Conservation (phyloP, 2,113 vertebrate genomes). For the Climacteris rufus region DNA sequence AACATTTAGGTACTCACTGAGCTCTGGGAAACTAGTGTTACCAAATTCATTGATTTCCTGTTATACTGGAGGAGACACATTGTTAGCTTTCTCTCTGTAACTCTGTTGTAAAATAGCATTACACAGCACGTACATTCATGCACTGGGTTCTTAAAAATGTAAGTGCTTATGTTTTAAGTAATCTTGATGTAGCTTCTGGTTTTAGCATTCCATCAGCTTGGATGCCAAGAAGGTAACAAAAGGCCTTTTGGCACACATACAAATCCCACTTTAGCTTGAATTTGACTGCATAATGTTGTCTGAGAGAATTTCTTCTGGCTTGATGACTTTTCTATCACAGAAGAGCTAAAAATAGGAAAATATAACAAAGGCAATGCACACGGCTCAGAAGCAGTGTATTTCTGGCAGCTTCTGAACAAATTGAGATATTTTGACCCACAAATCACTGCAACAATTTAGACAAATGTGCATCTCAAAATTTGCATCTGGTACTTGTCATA, state of each 20-base stretch:
- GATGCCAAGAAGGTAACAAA: neutral
- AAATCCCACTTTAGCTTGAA: neutral
- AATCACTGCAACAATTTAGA: neutral
- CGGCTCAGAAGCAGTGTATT: neutral
- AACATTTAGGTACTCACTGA: neutral
- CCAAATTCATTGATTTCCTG: slow-evolving; percentile 15
- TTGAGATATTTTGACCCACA: neutral
- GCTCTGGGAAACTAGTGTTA: neutral
- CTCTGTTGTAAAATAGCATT: neutral
- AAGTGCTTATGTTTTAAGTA: neutral
- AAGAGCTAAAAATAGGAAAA: neutral
- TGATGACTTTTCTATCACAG: neutral
- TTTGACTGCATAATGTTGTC: neutral
- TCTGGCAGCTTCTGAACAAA: neutral
- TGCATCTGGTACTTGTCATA: neutral
- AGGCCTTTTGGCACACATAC: neutral
- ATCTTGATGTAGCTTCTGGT: neutral
- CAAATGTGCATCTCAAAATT: neutral
- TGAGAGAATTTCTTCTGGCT: neutral
- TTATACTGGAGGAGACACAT: neutral
- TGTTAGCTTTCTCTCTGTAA: neutral
- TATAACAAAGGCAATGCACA: neutral
- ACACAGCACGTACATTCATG: neutral
- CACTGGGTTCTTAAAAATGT: neutral
- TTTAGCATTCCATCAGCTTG: neutral